Base-by-base conservation (phyloP, 2,797 vertebrate genomes). In the Coreius guichenoti region DNA sequence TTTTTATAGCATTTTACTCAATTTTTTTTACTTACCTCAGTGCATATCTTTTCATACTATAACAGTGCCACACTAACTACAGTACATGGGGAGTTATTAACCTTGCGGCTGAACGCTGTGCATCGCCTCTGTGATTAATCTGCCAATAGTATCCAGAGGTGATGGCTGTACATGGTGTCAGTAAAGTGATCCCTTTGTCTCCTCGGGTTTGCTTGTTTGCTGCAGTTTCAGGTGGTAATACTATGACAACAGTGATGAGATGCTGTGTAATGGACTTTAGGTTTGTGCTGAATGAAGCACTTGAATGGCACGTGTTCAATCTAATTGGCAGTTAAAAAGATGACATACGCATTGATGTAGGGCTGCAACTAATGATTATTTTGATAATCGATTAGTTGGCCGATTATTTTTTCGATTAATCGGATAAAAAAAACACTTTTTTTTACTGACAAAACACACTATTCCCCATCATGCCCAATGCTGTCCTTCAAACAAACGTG, bases 41-140 rank as follows among this genome's bases (percentile, higher is more conserved):
- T 31, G 58, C n/a, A 43, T 39, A 39, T 36, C 31, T 14, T 36
- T 39, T 81, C 29, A 36, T 68, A 26, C 75, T 78, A 29, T 11
- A 33, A 36, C 11, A 33, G 68, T 68, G 45, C 43, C 78, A 16
- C 21, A 33, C 61, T 49, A n/a, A 68, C 78, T 49, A 23, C 19
- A 84, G 84, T 45, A 26, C 90, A 86, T 74, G 26, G 86, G 85
- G 82, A 91, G 90, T 90, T 90, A 91, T 90, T 91, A 92, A 92
- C 87, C 81, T 88, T 83, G 84, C 86, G 87, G 92, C 79, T 69
- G 86, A 88, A 70, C 87, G 87, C 82, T 81, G 83, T 83, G 89
- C 89, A 89, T 88, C 72, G 65, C 83, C 54, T 75, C 86, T 84
- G 81, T 82, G 89, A 90, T 90, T 77, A 49, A 72, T 49, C 83